Conservation (phyloP, 1,140 invertebrate genomes). For the Galleria mellonella region DNA sequence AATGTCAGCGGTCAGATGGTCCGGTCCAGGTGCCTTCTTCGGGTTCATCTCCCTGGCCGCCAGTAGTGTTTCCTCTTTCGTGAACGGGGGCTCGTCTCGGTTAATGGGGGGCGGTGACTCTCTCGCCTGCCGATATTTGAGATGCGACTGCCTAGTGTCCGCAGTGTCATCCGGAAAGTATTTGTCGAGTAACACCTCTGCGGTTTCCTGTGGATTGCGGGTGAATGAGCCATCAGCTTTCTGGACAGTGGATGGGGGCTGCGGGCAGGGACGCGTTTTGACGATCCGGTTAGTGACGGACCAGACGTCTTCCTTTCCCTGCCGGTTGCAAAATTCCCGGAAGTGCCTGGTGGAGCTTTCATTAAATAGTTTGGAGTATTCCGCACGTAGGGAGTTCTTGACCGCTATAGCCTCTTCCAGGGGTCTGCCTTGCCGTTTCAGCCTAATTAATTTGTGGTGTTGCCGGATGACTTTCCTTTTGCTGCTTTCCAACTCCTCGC, state of each 20-base stretch:
- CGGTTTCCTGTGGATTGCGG: conserved; percentile 6
- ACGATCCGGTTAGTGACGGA: neutral
- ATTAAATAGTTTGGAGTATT: too few species aligned
- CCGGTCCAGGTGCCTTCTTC: conserved; percentile 4
- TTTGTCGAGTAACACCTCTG: conserved; percentile 10
- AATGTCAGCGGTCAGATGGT: conserved; percentile 6
- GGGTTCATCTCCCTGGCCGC: neutral
- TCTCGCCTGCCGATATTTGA: neutral
- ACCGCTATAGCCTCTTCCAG: too few species aligned
- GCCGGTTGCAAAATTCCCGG: conserved; percentile 2
- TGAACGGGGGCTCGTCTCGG: conserved; percentile 2
- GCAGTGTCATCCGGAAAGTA: conserved; percentile 3
- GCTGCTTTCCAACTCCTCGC: too few species aligned
- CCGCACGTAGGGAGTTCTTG: too few species aligned
- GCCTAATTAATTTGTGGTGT: too few species aligned
- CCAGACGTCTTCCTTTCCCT: conserved; percentile 8
- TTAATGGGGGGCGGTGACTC: neutral
- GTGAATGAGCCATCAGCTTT: conserved; percentile 3
- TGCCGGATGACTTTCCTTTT: too few species aligned
- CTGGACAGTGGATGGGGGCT: too few species aligned
- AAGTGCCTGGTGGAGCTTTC: neutral
- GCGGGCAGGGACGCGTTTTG: neutral
- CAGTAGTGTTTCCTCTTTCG: neutral
- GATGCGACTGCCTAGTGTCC: neutral
- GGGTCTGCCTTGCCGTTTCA: too few species aligned